phyloP scores from a whole-genome alignment of 1,140 invertebrate genomes.

The Drosophila bocki region DNA sequence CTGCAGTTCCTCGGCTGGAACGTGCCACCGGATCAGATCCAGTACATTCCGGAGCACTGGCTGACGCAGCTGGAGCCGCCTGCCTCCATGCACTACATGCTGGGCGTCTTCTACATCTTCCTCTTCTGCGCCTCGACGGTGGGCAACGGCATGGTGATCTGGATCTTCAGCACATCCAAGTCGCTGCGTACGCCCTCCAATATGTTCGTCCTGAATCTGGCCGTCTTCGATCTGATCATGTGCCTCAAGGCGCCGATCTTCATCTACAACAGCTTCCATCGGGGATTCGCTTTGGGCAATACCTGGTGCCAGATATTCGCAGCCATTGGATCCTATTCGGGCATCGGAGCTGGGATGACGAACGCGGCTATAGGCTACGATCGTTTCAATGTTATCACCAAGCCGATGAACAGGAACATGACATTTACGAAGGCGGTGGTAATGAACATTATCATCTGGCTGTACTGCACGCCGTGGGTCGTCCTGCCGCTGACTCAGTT shows the following conservation, averaged over 20 bases:
- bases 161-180: conserved; percentile 93
- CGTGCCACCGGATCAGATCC: conserved; percentile 90
- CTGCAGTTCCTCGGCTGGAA: conserved; percentile 91
- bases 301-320: conserved; percentile 92
- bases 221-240: conserved; percentile 94
- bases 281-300: conserved; percentile 90
- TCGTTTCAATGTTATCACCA: conserved; percentile 91
- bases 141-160: conserved; percentile 95
- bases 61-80: conserved; percentile 91
- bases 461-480: conserved; percentile 92
- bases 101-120: conserved; percentile 92
- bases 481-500: conserved; percentile 91
- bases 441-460: conserved; percentile 91
- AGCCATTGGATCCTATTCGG: conserved; percentile 91
- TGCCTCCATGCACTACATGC: conserved; percentile 92
- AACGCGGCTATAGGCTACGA: conserved; percentile 87
- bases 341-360: conserved; percentile 92
- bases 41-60: conserved; percentile 93
- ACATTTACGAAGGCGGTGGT: conserved; percentile 90
- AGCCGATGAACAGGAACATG: conserved; percentile 92
- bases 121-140: conserved; percentile 91
- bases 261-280: conserved; percentile 93
- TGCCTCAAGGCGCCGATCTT: conserved; percentile 94
- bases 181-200: conserved; percentile 94
- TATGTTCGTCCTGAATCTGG: conserved; percentile 94